Base-by-base conservation (phyloP, 2,113 vertebrate genomes). In the Phycodurus eques region DNA sequence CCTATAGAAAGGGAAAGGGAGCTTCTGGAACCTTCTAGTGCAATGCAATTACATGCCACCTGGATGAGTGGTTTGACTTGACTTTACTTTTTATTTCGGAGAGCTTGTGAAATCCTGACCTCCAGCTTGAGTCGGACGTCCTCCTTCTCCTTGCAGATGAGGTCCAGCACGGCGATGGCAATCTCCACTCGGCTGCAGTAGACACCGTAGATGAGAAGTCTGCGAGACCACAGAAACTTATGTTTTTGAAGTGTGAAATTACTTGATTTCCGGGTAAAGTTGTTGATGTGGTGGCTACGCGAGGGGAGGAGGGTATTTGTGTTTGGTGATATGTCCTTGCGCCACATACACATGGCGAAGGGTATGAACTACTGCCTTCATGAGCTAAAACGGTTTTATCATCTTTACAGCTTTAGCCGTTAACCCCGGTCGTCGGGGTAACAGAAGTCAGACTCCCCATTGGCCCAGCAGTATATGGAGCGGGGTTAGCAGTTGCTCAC, bases 171-270 rank as follows among this genome's bases (percentile, higher is more conserved):
- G 0, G 94, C 93, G 71, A 98, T 96, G 3, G 96, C 95, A 0
- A 78, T 90, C 83, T 98, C 96, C 85, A 98, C 96, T 44, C 82
- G 94, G 76, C 96, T 97, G 92, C 96, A 98, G 88, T 98, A 98
- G 13, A 95, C 92, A 12, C 96, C 96, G 64, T 98, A 98, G 88
- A 98, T 93, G 76, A 97, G 93, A 84, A 98, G 83, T 67, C 96
- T 98, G 68, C 10, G 8, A 44, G 44, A 20, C 9, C 14, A 76
- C 17, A 76, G 27, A 4, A 39, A 61, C 35, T 39, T 5, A 39
- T 6, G 5, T 5, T 39, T 39, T 3, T 39, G 35, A 39, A 39
- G 35, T 39, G 35, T 39, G 35, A 39, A 39, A 6, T 39, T 39
- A 39, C 35, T 39, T 39, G 35, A 39, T 39, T 39, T 39, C 35